Conservation (phyloP, 2,113 vertebrate species). For the Isurus oxyrinchus region DNA sequence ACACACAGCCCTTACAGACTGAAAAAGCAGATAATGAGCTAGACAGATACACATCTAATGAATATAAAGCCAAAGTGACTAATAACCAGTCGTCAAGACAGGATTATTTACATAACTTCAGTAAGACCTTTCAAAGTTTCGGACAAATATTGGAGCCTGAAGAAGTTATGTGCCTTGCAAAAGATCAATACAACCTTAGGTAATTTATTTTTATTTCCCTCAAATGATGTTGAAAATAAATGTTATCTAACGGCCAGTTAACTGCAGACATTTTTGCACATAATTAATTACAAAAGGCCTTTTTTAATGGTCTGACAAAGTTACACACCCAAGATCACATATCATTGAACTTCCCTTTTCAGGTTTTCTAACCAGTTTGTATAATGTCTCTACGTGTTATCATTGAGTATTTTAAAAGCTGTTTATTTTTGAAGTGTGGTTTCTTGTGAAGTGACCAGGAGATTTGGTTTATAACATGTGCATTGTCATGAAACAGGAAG, state of each 20-base stretch:
- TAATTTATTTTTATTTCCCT: constrained; percentile 17
- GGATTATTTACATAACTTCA: constrained; percentile 8
- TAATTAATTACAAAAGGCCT: neutral
- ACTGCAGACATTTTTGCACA: neutral
- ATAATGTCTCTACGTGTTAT: neutral
- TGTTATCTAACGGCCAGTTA: neutral
- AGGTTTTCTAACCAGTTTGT: neutral
- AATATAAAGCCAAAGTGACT: neutral
- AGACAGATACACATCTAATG: neutral
- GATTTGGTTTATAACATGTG: neutral
- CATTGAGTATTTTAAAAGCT: neutral
- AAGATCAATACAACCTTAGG: neutral
- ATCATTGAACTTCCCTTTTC: neutral
- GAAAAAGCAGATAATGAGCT: neutral
- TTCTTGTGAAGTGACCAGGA: neutral
- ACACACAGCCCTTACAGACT: neutral
- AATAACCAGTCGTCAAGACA: neutral
- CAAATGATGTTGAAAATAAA: neutral
- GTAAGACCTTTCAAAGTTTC: neutral
- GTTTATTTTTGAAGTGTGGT: neutral
- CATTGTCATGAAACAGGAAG: neutral
- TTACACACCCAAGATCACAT: neutral
- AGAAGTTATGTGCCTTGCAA: neutral
- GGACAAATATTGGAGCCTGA: neutral
- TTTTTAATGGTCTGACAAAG: neutral